Base-by-base conservation (phyloP, 1,140 invertebrate genomes). In the Drosophila aff. region DNA sequence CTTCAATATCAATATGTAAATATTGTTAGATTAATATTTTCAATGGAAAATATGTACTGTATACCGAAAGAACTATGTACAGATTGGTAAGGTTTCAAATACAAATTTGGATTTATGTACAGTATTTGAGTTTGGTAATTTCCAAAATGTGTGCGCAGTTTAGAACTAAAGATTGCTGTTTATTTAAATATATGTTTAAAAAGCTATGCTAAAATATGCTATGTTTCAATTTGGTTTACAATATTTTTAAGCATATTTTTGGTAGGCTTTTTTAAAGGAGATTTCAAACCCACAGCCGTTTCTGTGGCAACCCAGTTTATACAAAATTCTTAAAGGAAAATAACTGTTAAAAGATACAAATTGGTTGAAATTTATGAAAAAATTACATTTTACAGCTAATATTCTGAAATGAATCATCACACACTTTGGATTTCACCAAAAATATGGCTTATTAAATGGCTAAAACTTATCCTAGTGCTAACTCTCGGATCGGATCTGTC, bases 381-480 rank as follows among this genome's bases (percentile, higher is more conserved):
- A 55, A 44, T 28, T 15, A 44, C 38, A 58, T 43, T 16, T 67
- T 67, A 55, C 55, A 63, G 50, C n/a, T 10, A 40, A 76, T 59
- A 33, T 33, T 57, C 11, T 36, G 0, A 23, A 55, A 16, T 7
- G 0, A n/a, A 13, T 18, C 26, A 28, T 41, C 47, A 74, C 71
- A 75, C 61, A 75, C 41, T 47, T 75, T 43, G 49, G 64, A 38
- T 13, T 13, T 41, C 41, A n/a, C 50, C 21, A 38, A 49, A 50
- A 21, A 26, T 50, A 58, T 40, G 49, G 43, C 52, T 55, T 38
- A 23, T 23, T 55, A 16, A 77, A 69, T 58, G 64, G 64, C 64
- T 78, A 78, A 78, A 78, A 78, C 75, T 79, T 79, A 78, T 50
- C 9, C 21, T 78, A 78, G 10, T 16, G 31, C 53, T 73, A 50